These are phyloP conservation scores for Gisinianus flammeolus DNA, from an alignment of 2,888 invertebrate genomes.

Conservation along the genomic window DNA sequence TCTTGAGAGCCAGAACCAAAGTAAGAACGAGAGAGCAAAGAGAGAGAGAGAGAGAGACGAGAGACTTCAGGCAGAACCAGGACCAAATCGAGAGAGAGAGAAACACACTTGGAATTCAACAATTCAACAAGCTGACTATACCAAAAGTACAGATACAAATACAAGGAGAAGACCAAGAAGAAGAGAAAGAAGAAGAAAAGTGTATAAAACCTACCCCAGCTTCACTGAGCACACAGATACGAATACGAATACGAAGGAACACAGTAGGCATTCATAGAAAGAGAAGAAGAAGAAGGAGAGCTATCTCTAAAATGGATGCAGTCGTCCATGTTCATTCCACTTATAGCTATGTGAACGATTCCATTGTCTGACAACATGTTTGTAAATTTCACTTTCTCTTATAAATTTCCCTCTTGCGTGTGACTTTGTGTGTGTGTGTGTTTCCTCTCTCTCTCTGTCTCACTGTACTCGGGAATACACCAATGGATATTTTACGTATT, in stretches of 20 bases:
- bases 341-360: slow-evolving; percentile 1
- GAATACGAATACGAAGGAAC: no score
- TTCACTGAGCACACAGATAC: no score
- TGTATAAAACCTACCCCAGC: no score
- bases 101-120: not conserved
- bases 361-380: slow-evolving; percentile 29
- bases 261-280: not conserved
- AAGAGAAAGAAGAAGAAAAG: not conserved
- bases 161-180: not conserved
- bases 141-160: not conserved
- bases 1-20: no score
- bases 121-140: slow-evolving; percentile 19
- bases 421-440: no score
- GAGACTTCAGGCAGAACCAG: no score
- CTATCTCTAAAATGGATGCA: not conserved
- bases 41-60: not conserved
- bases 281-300: not conserved
- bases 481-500: no score
- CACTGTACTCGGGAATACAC: no score
- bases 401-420: not conserved
- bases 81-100: no score
- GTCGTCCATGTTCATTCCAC: not conserved
- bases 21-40: not conserved
- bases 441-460: not conserved
- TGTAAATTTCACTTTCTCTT: slow-evolving; percentile 23